phyloP scores from a whole-genome alignment of 1,140 invertebrate genomes.

The Goniozus legneri region DNA sequence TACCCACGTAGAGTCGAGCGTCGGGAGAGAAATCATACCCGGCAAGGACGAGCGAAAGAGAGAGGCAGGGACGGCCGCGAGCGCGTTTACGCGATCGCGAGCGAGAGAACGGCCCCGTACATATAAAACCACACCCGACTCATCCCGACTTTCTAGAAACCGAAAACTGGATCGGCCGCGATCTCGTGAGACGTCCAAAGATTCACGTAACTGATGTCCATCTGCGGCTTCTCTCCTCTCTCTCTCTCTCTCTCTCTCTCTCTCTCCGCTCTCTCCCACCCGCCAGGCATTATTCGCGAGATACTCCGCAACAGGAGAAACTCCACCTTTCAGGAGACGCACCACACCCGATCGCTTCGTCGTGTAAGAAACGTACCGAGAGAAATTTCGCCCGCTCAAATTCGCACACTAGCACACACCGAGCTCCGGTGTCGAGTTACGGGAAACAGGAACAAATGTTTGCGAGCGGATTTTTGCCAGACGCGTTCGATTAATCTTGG shows the following conservation, averaged over 20 bases:
- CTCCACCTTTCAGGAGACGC: conserved; percentile 15
- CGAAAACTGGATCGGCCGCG: conserved; percentile 43
- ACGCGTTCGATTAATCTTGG: too few species aligned
- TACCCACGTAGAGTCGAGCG: conserved; percentile 33
- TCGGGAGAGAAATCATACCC: conserved; percentile 43
- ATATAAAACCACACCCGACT: conserved; percentile 35
- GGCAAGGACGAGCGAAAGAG: conserved; percentile 33
- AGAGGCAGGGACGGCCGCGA: background rate
- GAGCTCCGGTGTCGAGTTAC: conserved; percentile 8
- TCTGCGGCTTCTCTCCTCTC: conserved; percentile 4
- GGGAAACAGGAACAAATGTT: conserved; percentile 23
- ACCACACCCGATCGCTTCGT: background rate
- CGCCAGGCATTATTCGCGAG: conserved; percentile 23
- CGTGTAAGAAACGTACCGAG: too few species aligned
- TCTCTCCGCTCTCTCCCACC: conserved; percentile 18
- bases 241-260: background rate
- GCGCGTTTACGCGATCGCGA: background rate
- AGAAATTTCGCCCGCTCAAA: conserved; percentile 6
- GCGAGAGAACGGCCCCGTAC: conserved; percentile 2
- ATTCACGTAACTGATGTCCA: conserved; percentile 31
- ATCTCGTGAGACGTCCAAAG: conserved; percentile 22
- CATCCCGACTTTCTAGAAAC: conserved; percentile 48
- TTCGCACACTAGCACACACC: conserved; percentile 20
- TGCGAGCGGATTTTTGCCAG: conserved; percentile 25
- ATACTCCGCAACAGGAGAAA: conserved; percentile 19